Conservation (phyloP, 92 coral and sea anemone species). For the Bergia puertoricense region DNA sequence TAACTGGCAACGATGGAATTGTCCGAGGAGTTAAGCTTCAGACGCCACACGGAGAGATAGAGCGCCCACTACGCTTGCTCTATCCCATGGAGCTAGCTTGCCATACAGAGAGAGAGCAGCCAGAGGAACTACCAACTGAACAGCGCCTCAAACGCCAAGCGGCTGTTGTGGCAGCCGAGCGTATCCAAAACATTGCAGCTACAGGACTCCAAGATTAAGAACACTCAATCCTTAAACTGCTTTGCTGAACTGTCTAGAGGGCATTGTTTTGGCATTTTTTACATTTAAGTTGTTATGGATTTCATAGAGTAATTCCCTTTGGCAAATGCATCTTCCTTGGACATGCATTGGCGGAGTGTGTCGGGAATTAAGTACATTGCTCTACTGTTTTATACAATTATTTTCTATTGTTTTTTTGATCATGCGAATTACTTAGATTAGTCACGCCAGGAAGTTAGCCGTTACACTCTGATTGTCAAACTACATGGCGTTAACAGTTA, state of each 20-base stretch:
- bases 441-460: too few species aligned
- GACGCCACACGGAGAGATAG: conserved; percentile 3
- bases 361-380: neutral
- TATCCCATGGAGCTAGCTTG: conserved; percentile 5
- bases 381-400: too few species aligned
- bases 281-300: neutral
- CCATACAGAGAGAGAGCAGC: neutral
- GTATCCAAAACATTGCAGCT: neutral
- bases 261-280: neutral
- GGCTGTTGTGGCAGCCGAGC: conserved; percentile 9
- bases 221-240: neutral
- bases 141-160: neutral
- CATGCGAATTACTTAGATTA: too few species aligned
- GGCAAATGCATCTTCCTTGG: conserved; percentile 2
- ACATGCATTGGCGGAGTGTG: conserved; percentile 8
- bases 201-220: conserved; percentile 4
- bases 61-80: conserved; percentile 1
- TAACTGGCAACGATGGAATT: neutral
- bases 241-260: neutral
- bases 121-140: neutral
- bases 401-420: too few species aligned
- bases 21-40: neutral
- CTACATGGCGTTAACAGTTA: too few species aligned
- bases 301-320: neutral
- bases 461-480: too few species aligned